These are phyloP conservation scores for Ctenodactylus gundi DNA, from an alignment of 2,113 vertebrate genomes.

Conservation along the genomic window DNA sequence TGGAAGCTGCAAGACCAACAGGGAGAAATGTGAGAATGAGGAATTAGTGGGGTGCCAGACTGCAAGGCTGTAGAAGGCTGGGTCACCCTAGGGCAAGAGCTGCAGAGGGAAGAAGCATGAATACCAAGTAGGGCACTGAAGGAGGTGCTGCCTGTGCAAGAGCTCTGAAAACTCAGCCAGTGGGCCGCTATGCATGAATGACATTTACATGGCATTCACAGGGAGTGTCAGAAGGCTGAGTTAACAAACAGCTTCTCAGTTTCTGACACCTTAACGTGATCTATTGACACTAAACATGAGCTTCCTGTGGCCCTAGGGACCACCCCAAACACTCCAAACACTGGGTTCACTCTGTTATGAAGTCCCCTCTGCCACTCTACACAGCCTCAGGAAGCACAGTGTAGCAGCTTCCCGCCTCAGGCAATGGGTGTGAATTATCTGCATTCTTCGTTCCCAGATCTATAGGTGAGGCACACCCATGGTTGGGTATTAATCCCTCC, in stretches of 20 bases:
- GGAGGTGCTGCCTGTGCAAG: not conserved
- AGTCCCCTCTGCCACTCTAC: not conserved
- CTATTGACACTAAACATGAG: not conserved
- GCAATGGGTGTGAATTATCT: not conserved
- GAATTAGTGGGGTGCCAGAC: too few species aligned
- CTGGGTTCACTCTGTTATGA: not conserved
- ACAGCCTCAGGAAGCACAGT: not conserved
- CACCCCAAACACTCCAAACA: not conserved
- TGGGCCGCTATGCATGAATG: accelerated
- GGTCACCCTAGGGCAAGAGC: accelerated
- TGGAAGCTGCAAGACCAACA: not conserved
- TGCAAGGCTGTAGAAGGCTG: not conserved
- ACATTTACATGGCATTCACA: not conserved
- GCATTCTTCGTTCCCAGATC: not conserved
- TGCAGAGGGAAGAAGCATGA: not conserved
- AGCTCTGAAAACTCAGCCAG: not conserved
- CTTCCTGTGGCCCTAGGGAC: not conserved
- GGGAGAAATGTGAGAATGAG: not conserved
- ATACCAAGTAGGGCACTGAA: not conserved
- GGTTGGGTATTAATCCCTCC: not conserved
- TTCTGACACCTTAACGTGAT: not conserved
- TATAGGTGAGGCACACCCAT: not conserved
- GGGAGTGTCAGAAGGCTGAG: not conserved
- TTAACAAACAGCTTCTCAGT: not conserved
- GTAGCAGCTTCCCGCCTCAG: not conserved